Percentiles rank a stretch among this genome's conserved stretches.
Conservation (phyloP, 2,797 vertebrate genomes). For the Garrulus glandarius region DNA sequence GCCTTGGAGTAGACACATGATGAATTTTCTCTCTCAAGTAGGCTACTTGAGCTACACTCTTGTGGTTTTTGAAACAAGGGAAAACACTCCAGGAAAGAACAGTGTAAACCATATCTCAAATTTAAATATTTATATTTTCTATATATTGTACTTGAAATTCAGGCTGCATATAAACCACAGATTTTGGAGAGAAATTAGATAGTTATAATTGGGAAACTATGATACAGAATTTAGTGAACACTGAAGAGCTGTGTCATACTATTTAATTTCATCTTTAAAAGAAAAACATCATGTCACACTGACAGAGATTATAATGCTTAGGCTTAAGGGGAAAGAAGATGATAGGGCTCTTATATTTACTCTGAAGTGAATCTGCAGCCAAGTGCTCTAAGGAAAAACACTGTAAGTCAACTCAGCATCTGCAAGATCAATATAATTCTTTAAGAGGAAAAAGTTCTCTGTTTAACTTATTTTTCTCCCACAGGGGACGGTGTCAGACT, state of each 20-base stretch:
- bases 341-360: slow-evolving; percentile 9
- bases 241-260: background rate
- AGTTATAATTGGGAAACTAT: background rate
- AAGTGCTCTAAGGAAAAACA: slow-evolving; percentile 41
- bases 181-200: background rate
- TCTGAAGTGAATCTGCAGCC: slow-evolving; percentile 32
- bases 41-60: background rate
- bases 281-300: background rate
- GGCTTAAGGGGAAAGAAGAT: slow-evolving; percentile 4
- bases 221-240: background rate
- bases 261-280: background rate
- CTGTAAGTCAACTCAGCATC: slow-evolving; percentile 36
- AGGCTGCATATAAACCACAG: background rate
- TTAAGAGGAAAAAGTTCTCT: slow-evolving; percentile 31
- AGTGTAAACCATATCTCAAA: background rate
- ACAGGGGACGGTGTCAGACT: background rate
- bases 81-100: slow-evolving; percentile 1
- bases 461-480: slow-evolving; percentile 30
- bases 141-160: background rate
- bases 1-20: background rate
- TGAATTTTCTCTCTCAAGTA: background rate
- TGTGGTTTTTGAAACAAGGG: slow-evolving; percentile 32
- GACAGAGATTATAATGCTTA: background rate
- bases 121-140: slow-evolving; percentile 42
- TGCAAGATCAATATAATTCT: slow-evolving; percentile 56